These are phyloP conservation scores for Spilogale gracilis DNA, from an alignment of 2,113 vertebrate species.

Conservation along the genomic window DNA sequence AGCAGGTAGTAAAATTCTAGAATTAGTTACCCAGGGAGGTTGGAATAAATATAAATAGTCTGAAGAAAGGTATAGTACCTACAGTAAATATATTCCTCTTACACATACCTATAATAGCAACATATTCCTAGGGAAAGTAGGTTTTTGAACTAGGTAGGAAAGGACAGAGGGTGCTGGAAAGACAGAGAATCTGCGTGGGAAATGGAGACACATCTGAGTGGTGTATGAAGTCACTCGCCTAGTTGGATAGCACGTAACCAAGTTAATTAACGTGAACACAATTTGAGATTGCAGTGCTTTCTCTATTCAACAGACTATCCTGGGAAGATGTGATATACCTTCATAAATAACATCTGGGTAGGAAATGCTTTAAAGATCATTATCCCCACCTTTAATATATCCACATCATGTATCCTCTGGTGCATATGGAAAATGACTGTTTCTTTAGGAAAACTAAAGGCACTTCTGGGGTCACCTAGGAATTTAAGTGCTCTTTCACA, in stretches of 20 bases:
- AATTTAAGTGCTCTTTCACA: constrained; percentile 50
- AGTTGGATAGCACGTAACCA: neutral
- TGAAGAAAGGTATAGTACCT: constrained; percentile 50
- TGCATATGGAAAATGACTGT: neutral
- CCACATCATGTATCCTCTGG: neutral
- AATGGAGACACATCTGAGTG: neutral
- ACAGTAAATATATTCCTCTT: neutral
- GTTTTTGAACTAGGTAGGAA: constrained; percentile 51
- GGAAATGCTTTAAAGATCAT: neutral
- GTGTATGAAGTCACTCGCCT: neutral
- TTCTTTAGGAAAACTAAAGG: constrained; percentile 42
- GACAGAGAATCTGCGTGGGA: neutral
- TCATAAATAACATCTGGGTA: constrained; percentile 28
- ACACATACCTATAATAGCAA: constrained; percentile 24
- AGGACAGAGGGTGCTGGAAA: neutral
- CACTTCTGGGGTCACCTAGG: neutral
- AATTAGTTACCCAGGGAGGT: constrained; percentile 37
- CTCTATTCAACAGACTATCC: neutral
- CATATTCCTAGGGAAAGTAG: neutral
- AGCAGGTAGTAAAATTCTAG: constrained; percentile 15
- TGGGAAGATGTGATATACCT: neutral
- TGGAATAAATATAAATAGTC: constrained; percentile 45
- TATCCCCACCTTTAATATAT: constrained; percentile 28
- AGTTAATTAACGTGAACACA: constrained; percentile 49
- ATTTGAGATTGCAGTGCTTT: constrained; percentile 9